These are phyloP conservation scores for Catharus ustulatus DNA, from an alignment of 2,797 vertebrate species.

Conservation along the genomic window DNA sequence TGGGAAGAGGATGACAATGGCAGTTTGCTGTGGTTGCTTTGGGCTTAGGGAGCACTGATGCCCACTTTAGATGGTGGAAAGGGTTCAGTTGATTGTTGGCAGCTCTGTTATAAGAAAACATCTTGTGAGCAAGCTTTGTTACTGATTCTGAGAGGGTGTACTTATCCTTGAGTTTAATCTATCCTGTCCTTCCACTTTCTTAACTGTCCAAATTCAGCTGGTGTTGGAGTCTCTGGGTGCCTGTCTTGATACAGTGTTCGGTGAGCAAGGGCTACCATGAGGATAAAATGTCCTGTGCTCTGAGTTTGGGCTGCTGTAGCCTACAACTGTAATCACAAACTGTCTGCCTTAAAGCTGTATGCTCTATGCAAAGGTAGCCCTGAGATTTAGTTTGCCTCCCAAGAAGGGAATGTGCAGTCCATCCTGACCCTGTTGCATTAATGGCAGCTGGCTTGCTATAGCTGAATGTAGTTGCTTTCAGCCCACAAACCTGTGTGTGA, in stretches of 20 bases:
- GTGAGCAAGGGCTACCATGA: not conserved
- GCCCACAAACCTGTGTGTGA: not conserved
- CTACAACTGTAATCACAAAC: not conserved
- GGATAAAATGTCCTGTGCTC: not conserved
- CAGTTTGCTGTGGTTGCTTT: not conserved
- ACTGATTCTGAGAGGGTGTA: not conserved
- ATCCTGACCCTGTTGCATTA: not conserved
- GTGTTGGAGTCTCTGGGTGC: not conserved
- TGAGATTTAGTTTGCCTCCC: not conserved
- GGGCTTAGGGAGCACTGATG: not conserved
- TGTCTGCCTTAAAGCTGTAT: not conserved
- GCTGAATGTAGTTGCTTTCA: not conserved
- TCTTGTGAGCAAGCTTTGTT: not conserved
- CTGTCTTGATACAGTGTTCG: not conserved
- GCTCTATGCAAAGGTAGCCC: not conserved
- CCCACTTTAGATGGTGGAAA: not conserved
- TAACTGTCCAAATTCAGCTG: not conserved
- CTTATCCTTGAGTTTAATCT: not conserved
- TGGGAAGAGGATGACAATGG: not conserved
- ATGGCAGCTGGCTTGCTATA: not conserved
- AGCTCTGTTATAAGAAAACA: not conserved
- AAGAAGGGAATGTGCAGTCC: not conserved
- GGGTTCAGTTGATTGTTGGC: not conserved
- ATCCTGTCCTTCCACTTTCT: not conserved
- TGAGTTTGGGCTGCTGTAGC: not conserved